Base-by-base conservation (phyloP, 2,888 invertebrate species). In the Oxyteleia sp. region DNA sequence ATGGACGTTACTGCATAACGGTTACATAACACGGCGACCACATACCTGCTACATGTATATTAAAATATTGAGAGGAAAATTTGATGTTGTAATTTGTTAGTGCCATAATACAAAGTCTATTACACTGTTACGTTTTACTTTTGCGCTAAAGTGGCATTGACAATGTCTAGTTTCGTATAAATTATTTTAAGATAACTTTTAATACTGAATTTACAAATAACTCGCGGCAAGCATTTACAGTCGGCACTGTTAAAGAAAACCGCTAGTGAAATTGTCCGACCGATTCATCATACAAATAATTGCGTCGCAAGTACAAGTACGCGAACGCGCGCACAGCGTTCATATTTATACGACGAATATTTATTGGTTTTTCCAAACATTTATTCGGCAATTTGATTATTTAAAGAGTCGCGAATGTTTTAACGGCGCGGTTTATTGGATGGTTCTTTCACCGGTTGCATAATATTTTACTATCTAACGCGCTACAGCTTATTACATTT, bases 1-100 rank as follows among this genome's bases (percentile, higher is more conserved):
- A 63, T 78, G 74, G 55, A 83, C 57, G 68, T 55, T 49, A 57
- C 61, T 69, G 69, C 51, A 75, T 75, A 79, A 75, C 75, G 53
- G 69, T 79, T 74, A 74, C 75, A 79, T 83, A 79, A 75, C 68
- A 55, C 61, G 13, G 51, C 41, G 43, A 43, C 61, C 43, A 71
- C 75, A 66, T 51, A 76, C 68, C 61, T 51, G 55, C 35, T 18
- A 43, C 16, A 47, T 57, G 26, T 57, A 29, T 51, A 55, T 75
- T 74, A 49, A 81, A 64, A 81, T 81, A 63, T 74, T 61, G 41
- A 64, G 66, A 57, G 23, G 26, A 38, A 64, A 72, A 59, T 64
- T 78, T 78, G 69, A 78, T 45, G 29, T 61, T n/a, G 32, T 63
- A 53, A 78, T 78, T 68, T 53, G 75, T 64, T 75, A 47, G 51